Evolutionary conservation across 35 echinoderm and acorn worm species (phyloP).

Genomic region (Amphiura filiformis): DNA sequence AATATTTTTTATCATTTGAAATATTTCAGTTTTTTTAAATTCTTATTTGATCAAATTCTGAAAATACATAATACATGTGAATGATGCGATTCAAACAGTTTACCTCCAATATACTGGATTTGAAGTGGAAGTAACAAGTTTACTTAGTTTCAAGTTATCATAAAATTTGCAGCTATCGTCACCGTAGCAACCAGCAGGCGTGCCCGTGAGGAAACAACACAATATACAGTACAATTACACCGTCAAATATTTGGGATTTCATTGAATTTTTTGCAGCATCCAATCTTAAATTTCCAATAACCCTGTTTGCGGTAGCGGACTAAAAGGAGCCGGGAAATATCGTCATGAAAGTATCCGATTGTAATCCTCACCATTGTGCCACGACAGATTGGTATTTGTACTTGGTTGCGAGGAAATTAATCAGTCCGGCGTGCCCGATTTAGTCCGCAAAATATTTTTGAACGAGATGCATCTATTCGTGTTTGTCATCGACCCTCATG

Average conservation of each 20-base stretch:
- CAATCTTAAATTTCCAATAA: constrained; percentile 9
- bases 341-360: neutral
- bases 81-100: too few species aligned
- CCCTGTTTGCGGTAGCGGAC: neutral
- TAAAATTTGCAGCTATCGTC: too few species aligned
- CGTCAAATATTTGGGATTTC: neutral
- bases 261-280: constrained; percentile 1
- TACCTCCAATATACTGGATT: too few species aligned
- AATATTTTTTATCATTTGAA: too few species aligned
- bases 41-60: too few species aligned
- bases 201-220: too few species aligned
- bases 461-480: neutral
- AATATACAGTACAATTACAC: neutral
- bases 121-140: too few species aligned
- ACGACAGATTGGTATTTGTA: neutral
- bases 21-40: too few species aligned
- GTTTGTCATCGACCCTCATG: neutral
- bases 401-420: neutral
- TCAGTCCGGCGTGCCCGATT: neutral
- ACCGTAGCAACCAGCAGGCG: too few species aligned
- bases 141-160: too few species aligned
- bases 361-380: neutral
- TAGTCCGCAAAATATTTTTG: neutral
- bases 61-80: too few species aligned
- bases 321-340: neutral